Base-by-base conservation (phyloP, 2,888 invertebrate genomes). In the Oscheius sp. region DNA sequence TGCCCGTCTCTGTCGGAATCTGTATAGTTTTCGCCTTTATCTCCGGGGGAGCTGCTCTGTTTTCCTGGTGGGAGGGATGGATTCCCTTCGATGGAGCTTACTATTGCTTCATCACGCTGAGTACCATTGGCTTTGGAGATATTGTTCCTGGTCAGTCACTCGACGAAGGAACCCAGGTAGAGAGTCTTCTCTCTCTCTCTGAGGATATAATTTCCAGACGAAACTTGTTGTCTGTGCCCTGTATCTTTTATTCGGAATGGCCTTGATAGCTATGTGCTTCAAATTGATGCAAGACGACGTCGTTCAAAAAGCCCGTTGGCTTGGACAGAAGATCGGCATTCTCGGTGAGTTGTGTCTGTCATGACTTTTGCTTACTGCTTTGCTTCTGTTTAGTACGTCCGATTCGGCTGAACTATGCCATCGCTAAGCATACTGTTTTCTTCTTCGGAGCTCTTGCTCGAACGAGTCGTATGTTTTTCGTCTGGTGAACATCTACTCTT, bases 41-140 rank as follows among this genome's bases (percentile, higher is more conserved):
- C 90, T 91, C 94, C 78, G 91, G 92, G 14, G 96, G 97, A n/a
- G 95, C 95, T 1, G 89, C 93, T 86, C 90, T 97, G 54, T 96
- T 97, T 87, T 91, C 92, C 1, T 89, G 91, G 85, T 95, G 94
- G 94, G 95, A 96, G 87, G 91, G 91, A 44, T 96, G 96, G 96
- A 91, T 91, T 81, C 91, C 92, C 84, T 89, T 96, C 77, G 94
- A 95, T 81, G 94, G 95, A 24, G 86, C 85, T 28, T 85, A 85
- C 59, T 85, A 83, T 65, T 85, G 82, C 50, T 85, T 85, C 57
- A 85, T 85, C 65, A 85, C 85, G 6, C 76, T 57, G 68, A 83
- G 82, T 57, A 82, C 82, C 24, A 82, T 83, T 50, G 81, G 85
- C 17, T 86, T 86, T 68, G 86, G 85, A 20, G 86, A 86, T 72